A percentile compares a stretch with the other conserved stretches of the same genome.
phyloP scores from a whole-genome alignment of 2,888 invertebrate species.

The Pimpla rufipes region DNA sequence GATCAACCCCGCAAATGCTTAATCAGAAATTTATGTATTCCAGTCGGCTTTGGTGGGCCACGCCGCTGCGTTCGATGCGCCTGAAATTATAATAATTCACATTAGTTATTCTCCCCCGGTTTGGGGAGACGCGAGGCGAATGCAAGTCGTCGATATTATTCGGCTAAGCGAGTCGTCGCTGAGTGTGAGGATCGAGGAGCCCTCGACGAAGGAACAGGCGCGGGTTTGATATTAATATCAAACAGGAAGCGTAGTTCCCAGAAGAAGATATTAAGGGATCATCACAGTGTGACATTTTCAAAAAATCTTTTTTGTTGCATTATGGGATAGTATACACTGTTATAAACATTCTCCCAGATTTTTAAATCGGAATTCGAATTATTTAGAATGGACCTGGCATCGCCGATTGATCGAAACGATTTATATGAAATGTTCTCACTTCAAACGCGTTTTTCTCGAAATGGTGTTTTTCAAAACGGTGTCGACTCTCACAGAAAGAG shows the following conservation, averaged over 20 bases:
- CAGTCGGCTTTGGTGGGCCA: neutral
- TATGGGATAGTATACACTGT: too few relatives aligned
- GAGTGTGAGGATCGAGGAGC: neutral
- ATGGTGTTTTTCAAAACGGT: too few relatives aligned
- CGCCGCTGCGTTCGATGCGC: conserved; percentile 16
- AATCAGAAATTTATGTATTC: conserved; percentile 51
- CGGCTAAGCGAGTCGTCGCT: neutral
- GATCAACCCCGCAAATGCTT: conserved; percentile 52
- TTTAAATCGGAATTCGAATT: too few relatives aligned
- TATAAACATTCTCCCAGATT: too few relatives aligned
- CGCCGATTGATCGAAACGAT: too few relatives aligned
- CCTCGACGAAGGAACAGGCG: neutral
- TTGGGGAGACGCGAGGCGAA: conserved; percentile 31
- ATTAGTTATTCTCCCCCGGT: conserved; percentile 26
- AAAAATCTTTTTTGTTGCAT: too few relatives aligned
- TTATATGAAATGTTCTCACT: too few relatives aligned
- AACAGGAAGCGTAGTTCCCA: neutral
- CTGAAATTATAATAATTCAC: conserved; percentile 40
- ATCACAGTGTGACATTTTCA: too few relatives aligned
- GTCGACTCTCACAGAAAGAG: too few relatives aligned
- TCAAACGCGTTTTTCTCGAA: too few relatives aligned
- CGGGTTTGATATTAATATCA: neutral
- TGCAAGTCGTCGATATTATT: conserved; percentile 45
- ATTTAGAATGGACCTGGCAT: too few relatives aligned
- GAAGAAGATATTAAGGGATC: neutral